A percentile compares a stretch with the other conserved stretches of the same genome.
Conservation (phyloP, 1,140 invertebrate species). For the Spodoptera frugiperda region DNA sequence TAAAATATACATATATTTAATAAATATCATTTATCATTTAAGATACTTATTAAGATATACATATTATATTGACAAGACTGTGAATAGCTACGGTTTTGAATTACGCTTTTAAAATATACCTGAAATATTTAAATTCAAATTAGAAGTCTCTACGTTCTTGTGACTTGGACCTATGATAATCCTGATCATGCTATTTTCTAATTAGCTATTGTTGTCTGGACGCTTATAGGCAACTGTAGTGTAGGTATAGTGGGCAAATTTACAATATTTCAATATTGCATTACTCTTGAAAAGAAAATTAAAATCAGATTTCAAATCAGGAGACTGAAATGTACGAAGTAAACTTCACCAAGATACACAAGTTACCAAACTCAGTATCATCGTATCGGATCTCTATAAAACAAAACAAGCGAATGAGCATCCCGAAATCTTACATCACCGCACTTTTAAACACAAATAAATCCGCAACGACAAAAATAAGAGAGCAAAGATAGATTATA, state of each 20-base stretch:
- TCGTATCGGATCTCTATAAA: constrained; percentile 35
- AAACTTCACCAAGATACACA: constrained; percentile 21
- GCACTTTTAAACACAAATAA: constrained; percentile 71
- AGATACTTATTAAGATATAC: no score
- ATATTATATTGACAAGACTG: no score
- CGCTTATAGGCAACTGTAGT: neutral
- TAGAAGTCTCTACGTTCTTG: neutral
- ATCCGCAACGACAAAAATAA: constrained; percentile 61
- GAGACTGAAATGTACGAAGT: neutral
- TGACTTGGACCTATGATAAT: constrained; percentile 15
- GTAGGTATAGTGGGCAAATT: neutral
- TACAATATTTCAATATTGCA: neutral
- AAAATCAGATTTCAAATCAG: neutral
- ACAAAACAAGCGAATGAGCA: constrained; percentile 36
- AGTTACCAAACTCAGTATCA: constrained; percentile 16
- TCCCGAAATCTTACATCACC: constrained; percentile 53
- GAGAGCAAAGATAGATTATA: constrained; percentile 70
- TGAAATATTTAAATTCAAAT: neutral
- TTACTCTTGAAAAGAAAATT: neutral
- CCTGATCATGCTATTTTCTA: constrained; percentile 49
- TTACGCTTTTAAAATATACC: no score
- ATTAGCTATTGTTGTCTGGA: constrained; percentile 33
- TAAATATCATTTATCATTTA: no score
- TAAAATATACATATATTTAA: no score
- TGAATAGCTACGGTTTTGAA: no score